Base-by-base conservation (phyloP, 2,888 invertebrate species). In the Mythimna loreyi region DNA sequence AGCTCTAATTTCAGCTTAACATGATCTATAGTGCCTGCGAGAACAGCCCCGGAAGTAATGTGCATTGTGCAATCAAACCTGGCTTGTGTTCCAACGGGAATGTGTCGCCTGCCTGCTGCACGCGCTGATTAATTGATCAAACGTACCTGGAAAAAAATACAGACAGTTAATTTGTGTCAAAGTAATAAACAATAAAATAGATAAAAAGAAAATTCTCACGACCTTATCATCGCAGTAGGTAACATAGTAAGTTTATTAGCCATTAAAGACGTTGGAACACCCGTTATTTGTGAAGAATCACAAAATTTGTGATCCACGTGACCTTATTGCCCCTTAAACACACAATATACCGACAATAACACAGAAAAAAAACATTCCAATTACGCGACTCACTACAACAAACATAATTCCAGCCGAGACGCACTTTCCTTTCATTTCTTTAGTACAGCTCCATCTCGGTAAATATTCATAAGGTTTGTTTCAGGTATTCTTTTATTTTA, bases 61-160 rank as follows among this genome's bases (percentile, higher is more conserved):
- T 59, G 40, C 43, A 59, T 50, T 71, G 58, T 66, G 57, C 40
- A 47, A 59, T 60, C 56, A 78, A 72, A 81, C 77, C 74, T 78
- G 40, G 9, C 6, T 43, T 53, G 19, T 61, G 55, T 58, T 55
- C 49, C 28, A 16, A 21, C n/a, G 16, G 23, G 8, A 49, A 52
- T 28, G 13, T 25, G 40, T 23, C 53, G 50, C 8, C 45, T 23
- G 28, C 28, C 21, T 45, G 33, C 7, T 33, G 28, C 25, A 3
- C 30, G 19, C 16, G 21, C 23, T 60, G 21, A 53, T 33, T 59
- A 30, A 45, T n/a, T 8, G 47, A 16, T 43, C 4, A 3, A 30
- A 79, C 75, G 69, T 74, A 79, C 79, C 79, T 79, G 66, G 56
- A 82, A 82, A 66, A 61, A 79, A 45, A 57, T 23, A 25, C 1